phyloP scores from a whole-genome alignment of 2,113 vertebrate species.

The Aldabrachelys gigantea region DNA sequence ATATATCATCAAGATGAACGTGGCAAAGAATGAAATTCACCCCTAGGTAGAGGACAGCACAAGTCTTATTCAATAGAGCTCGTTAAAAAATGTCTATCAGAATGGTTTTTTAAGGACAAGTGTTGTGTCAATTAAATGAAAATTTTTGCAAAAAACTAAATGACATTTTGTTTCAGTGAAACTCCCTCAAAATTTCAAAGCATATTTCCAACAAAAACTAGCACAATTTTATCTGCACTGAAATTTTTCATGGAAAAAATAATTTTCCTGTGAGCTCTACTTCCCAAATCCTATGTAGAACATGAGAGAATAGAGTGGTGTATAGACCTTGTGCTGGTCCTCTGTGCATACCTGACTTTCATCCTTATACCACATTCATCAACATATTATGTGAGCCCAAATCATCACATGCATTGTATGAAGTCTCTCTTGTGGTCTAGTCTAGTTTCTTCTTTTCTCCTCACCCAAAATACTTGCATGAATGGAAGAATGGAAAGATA shows the following conservation, averaged over 20 bases:
- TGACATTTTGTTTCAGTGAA: background rate
- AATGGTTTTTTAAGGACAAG: background rate
- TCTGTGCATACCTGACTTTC: background rate
- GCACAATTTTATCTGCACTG: background rate
- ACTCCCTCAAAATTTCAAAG: no score
- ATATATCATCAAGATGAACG: background rate
- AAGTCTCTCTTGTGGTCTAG: background rate
- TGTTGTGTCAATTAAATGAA: background rate
- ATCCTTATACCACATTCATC: background rate
- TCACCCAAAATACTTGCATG: background rate
- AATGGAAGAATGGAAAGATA: background rate
- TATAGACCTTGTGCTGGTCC: background rate
- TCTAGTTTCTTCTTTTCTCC: background rate
- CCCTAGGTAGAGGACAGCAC: background rate
- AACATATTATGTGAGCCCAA: background rate
- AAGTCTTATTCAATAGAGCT: background rate
- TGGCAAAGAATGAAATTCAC: background rate
- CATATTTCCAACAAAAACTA: background rate
- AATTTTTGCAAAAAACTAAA: background rate
- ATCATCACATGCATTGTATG: fast-evolving
- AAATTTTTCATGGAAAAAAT: background rate
- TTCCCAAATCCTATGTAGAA: background rate
- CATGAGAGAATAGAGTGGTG: background rate
- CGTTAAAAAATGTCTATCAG: background rate
- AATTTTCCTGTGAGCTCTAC: background rate